Evolutionary conservation across 2,797 vertebrate species (phyloP), one percentile per base, ranked within the genome.

Genomic region (Anas capensis): DNA sequence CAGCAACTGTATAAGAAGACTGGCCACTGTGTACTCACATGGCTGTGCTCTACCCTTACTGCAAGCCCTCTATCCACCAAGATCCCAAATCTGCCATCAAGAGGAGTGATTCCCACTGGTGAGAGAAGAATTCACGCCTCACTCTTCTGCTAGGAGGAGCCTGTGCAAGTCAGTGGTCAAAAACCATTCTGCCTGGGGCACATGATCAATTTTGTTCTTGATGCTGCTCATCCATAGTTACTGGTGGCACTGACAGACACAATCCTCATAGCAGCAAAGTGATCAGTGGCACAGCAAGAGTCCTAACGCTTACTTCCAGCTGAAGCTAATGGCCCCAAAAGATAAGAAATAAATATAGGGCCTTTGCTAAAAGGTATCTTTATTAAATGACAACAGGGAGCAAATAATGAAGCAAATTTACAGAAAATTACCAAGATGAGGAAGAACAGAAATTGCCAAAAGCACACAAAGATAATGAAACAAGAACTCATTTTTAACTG

Each of bases 401-500:
- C 27, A 93, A 86, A 88, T 48, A 88, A 81, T 16, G 31, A 93
- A 86, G 36, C 9, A 69, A 90, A 88, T 88, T 75, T 61, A 75
- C 57, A 84, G 68, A 86, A 79, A 69, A 23, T n/a, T 76, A 71
- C 53, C 31, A 61, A 86, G 48, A 80, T 11, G 13, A 78, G 54
- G 21, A 81, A 83, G 66, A 72, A 82, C 3, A 91, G 17, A 91
- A 94, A 90, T 80, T 81, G 64, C 27, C 69, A 86, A 86, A 88
- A 88, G 80, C 20, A 83, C 20, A 48, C 18, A 81, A 91, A 84
- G 83, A 82, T 86, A 90, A 90, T 49, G 57, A 94, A 48, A 75
- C 11, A 69, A 65, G 29, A 84, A 38, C 77, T 70, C 40, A 31
- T n/a, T 64, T 17, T 81, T 51, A 68, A 42, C 36, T 44, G 44